Conservation (phyloP, 2,888 invertebrate genomes). For the Thera obeliscata region DNA sequence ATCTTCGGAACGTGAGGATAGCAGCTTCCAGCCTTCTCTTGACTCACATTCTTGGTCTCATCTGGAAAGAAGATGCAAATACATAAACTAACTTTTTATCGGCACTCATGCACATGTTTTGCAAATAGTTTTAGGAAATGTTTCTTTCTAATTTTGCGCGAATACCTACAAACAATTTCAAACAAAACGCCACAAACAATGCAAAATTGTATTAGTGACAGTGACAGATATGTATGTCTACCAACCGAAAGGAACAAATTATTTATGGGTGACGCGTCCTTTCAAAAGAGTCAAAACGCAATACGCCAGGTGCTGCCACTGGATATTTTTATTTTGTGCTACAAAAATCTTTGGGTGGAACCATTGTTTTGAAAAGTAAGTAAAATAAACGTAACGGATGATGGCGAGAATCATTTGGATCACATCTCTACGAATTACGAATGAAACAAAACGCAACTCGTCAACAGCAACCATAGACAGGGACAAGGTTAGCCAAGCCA, state of each 20-base stretch:
- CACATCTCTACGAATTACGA: no score
- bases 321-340: no score
- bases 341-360: no score
- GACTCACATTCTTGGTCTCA: slow-evolving; percentile 61
- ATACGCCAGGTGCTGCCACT: no score
- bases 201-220: slow-evolving; percentile 10
- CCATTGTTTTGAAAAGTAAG: no score
- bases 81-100: slow-evolving; percentile 11
- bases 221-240: slow-evolving; percentile 33
- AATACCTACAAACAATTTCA: slow-evolving; percentile 32
- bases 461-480: slow-evolving; percentile 2
- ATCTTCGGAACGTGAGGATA: slow-evolving; percentile 32
- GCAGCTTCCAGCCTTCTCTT: slow-evolving; percentile 35
- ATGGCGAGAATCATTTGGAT: no score
- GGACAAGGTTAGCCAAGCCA: slow-evolving; percentile 23
- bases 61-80: slow-evolving; percentile 54
- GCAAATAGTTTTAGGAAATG: background rate
- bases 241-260: slow-evolving; percentile 25
- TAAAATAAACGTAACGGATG: no score
- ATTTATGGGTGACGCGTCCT: slow-evolving; percentile 2
- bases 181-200: slow-evolving; percentile 36
- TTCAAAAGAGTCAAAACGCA: slow-evolving; percentile 4
- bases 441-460: slow-evolving; percentile 17
- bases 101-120: background rate
- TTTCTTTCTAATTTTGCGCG: slow-evolving; percentile 19